These are phyloP conservation scores for Sylvilagus floridanus DNA, from an alignment of 2,797 vertebrate genomes.

Conservation along the genomic window DNA sequence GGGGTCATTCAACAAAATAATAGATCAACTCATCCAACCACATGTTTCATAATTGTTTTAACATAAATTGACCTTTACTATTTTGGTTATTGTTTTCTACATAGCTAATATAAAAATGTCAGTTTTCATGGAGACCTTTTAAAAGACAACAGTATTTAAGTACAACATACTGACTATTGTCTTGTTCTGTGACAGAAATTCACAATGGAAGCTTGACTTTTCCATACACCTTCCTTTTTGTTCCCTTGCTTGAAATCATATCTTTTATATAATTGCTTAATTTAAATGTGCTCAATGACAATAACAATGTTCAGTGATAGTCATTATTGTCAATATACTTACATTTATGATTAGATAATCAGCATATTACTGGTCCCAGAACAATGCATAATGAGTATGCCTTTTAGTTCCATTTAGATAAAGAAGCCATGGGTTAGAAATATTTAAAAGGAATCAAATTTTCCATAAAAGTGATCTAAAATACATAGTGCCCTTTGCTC, in stretches of 20 bases:
- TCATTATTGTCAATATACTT: not conserved
- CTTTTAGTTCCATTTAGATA: not conserved
- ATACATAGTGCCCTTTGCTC: not conserved
- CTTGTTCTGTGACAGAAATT: not conserved
- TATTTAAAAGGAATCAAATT: not conserved
- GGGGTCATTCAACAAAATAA: not conserved
- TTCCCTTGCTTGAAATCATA: not conserved
- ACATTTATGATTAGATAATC: not conserved
- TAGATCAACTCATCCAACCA: not conserved
- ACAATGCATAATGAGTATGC: not conserved
- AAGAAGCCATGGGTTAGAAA: not conserved
- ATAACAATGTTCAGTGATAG: not conserved
- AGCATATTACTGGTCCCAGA: not conserved
- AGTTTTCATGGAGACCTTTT: not conserved
- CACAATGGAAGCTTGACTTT: not conserved
- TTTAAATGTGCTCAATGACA: not conserved
- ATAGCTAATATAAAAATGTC: not conserved
- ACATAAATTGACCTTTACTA: conserved; percentile 8
- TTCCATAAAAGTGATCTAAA: not conserved
- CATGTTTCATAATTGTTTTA: not conserved
- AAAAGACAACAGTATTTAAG: not conserved
- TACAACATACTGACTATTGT: not conserved
- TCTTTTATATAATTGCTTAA: not conserved
- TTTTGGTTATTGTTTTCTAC: not conserved
- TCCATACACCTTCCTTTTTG: not conserved